phyloP scores from a whole-genome alignment of 2,113 vertebrate genomes.

The Zosterops lateralis region DNA sequence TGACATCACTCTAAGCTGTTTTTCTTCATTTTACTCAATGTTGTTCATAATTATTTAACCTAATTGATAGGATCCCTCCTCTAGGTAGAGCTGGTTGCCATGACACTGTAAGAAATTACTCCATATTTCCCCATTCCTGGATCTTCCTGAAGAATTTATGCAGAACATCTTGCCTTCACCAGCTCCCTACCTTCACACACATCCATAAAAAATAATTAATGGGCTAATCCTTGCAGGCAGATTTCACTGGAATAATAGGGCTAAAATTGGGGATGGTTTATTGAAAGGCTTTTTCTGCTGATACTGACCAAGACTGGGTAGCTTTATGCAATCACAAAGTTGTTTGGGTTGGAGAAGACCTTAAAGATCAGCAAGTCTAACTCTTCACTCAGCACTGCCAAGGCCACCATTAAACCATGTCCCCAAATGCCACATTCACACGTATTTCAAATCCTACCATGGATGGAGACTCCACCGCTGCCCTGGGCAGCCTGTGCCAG shows the following conservation, averaged over 20 bases:
- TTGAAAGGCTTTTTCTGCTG: neutral
- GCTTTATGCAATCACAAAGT: neutral
- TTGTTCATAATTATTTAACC: constrained; percentile 27
- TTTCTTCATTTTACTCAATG: constrained; percentile 4
- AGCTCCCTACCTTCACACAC: neutral
- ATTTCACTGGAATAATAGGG: neutral
- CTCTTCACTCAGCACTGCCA: neutral
- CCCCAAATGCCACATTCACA: neutral
- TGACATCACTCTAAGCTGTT: neutral
- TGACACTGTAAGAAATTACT: neutral
- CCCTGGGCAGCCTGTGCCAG: neutral
- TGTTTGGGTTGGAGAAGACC: neutral
- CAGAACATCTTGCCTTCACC: neutral
- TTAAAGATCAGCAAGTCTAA: neutral
- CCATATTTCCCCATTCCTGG: neutral
- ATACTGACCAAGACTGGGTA: neutral
- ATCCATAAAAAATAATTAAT: neutral
- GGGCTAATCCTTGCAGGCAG: neutral
- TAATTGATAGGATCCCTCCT: constrained; percentile 24
- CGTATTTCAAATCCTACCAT: fast-evolving
- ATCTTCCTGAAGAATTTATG: constrained; percentile 7
- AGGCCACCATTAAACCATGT: neutral
- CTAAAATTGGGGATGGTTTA: neutral
- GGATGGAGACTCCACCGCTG: neutral
- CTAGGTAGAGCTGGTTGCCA: constrained; percentile 8